Evolutionary conservation across 2,797 vertebrate genomes (phyloP), one percentile per base, ranked within the genome.

Genomic region (Argentina silus): DNA sequence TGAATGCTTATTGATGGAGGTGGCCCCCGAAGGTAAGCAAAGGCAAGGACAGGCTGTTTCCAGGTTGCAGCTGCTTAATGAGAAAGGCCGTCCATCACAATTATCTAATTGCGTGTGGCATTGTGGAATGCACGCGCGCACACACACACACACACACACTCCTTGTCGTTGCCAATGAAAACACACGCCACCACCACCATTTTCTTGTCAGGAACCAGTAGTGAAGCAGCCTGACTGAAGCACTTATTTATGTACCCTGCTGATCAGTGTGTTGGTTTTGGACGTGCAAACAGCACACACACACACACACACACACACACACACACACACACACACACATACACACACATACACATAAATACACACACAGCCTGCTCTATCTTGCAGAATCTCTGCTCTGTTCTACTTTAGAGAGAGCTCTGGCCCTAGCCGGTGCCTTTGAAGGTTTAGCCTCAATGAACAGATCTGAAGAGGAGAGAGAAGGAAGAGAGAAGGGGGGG

Each of bases 61-160:
- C 15, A 50, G 50, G 11, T 51, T 51, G 50, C 50, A 51, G 3
- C 3, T 15, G 61, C 15, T 7, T 42, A n/a, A 63, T 17, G 12
- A 42, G 27, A 43, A 50, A 48, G 43, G 43, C 47, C 43, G 47
- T 66, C 44, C 19, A 48, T 66, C 63, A 66, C 9, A 66, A 62
- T 62, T 15, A 62, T n/a, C 12, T n/a, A 7, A 65, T 47, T 65
- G 10, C 8, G 47, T 47, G 44, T 67, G 36, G 8, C 50, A 71
- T 44, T n/a, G 23, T 14, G 69, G 71, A 36, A 44, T 23, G 19
- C 23, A 43, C 19, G 43, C 56, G 59, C 14, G 68, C 57, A 67
- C n/a, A 56, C 53, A 75, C 62, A 70, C 44, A 63, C 62, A 55
- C 59, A 67, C 27, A n/a, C 56, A 70, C n/a, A 64, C 51, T 56